A percentile compares a stretch with the other conserved stretches of the same genome.
phyloP scores from a whole-genome alignment of 2,888 invertebrate species.

The Geophilus truncorum region DNA sequence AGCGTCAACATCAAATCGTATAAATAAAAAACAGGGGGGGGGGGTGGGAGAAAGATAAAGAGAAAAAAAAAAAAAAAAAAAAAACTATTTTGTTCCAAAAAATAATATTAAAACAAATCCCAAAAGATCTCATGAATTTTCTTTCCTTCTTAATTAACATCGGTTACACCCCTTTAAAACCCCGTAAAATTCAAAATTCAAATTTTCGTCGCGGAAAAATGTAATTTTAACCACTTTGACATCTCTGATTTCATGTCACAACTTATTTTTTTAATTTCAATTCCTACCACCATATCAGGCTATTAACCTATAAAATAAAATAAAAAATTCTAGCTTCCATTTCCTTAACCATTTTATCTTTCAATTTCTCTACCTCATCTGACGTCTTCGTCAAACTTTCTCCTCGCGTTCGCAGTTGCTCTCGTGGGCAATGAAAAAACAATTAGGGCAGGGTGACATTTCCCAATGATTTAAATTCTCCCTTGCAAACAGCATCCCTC shows the following conservation, averaged over 20 bases:
- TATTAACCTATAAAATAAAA: not conserved
- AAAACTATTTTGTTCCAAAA: not conserved
- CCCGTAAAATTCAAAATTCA: not conserved
- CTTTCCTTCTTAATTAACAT: no score
- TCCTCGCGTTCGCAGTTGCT: not conserved
- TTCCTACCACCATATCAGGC: not conserved
- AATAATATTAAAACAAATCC: no score
- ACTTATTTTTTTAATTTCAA: not conserved
- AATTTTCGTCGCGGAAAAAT: not conserved
- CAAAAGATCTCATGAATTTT: no score
- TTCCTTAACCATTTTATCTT: not conserved
- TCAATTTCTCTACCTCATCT: not conserved
- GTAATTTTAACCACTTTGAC: not conserved
- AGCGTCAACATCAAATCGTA: not conserved
- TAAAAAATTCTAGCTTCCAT: not conserved
- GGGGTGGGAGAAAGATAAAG: no score
- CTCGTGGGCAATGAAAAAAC: slow-evolving; percentile 22
- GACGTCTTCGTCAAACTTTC: not conserved
- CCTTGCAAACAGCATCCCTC: slow-evolving; percentile 10
- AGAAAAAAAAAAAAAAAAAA: not conserved
- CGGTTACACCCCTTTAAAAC: no score
- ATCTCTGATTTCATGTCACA: not conserved
- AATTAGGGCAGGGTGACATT: slow-evolving; percentile 26
- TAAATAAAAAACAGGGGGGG: no score
- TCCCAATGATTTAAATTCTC: slow-evolving; percentile 14